These are phyloP conservation scores for Pocillopora meandrina DNA, from an alignment of 92 coral and sea anemone species.

Conservation along the genomic window DNA sequence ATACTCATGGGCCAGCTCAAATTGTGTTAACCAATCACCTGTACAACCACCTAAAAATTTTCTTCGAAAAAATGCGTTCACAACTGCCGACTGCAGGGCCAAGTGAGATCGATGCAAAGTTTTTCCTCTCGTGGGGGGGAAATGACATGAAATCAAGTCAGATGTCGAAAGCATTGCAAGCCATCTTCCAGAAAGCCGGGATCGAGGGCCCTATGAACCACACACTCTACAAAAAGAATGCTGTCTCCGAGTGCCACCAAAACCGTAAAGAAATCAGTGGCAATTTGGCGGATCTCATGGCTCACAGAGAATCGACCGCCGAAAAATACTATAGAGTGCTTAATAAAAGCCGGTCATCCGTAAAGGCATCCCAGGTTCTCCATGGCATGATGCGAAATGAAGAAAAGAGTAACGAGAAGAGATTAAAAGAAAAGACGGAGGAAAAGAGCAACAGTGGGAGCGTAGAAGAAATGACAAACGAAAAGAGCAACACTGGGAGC, in stretches of 20 bases:
- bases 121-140: conserved; percentile 58
- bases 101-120: conserved; percentile 5
- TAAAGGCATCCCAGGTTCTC: conserved; percentile 48
- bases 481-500: not conserved
- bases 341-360: conserved; percentile 34
- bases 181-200: conserved; percentile 55
- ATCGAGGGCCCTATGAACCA: conserved; percentile 30
- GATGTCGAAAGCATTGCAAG: conserved; percentile 45
- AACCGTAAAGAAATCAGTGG: conserved; percentile 33
- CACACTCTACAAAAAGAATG: conserved; percentile 55
- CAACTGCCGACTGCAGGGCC: conserved; percentile 15
- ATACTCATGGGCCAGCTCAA: conserved; percentile 55
- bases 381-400: conserved; percentile 25
- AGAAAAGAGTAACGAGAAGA: not conserved
- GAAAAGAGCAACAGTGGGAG: not conserved
- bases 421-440: not conserved
- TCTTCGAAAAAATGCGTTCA: conserved; percentile 35
- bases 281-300: conserved; percentile 60
- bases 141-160: conserved; percentile 38
- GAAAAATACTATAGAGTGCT: conserved; percentile 36
- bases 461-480: not conserved
- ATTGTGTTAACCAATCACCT: conserved; percentile 30
- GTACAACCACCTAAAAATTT: conserved; percentile 36
- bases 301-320: conserved; percentile 58
- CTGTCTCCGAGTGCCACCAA: conserved; percentile 52